Conservation (phyloP, 1,140 invertebrate genomes). For the Formica exsecta region DNA sequence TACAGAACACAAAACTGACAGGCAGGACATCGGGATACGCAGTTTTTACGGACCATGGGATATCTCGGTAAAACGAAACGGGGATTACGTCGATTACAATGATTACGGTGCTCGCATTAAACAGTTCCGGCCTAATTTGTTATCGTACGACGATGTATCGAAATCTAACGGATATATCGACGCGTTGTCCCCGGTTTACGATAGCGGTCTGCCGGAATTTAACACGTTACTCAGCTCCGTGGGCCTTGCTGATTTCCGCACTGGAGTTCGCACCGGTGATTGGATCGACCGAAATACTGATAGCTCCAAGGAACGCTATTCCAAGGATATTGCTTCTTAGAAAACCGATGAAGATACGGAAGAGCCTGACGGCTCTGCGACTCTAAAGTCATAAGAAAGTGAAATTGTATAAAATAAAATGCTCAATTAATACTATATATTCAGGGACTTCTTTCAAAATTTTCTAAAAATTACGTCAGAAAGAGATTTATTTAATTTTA, state of each 20-base stretch:
- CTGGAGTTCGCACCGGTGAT: conserved; percentile 42
- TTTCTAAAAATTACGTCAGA: too few species aligned
- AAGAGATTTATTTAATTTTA: not conserved
- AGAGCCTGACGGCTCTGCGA: not conserved
- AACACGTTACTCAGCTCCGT: conserved; percentile 33
- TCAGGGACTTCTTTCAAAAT: too few species aligned
- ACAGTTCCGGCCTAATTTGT: conserved; percentile 53
- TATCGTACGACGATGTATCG: conserved; percentile 3
- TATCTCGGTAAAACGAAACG: conserved; percentile 51
- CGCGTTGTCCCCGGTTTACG: conserved; percentile 19
- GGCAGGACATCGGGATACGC: not conserved
- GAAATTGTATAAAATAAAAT: conserved; percentile 36
- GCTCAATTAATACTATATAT: not conserved
- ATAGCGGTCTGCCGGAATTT: conserved; percentile 6
- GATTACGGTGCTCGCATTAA: conserved; percentile 56
- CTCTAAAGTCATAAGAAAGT: not conserved
- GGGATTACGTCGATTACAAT: conserved; percentile 54
- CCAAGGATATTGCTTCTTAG: conserved; percentile 21
- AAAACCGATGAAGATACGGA: not conserved
- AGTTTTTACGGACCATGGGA: conserved; percentile 36
- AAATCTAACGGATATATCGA: conserved; percentile 43
- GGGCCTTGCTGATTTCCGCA: conserved; percentile 48
- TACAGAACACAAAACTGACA: not conserved
- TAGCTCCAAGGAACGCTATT: conserved; percentile 1
- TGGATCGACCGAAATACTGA: conserved; percentile 41